Evolutionary conservation across 2,888 invertebrate species (phyloP), one percentile per base, ranked within the genome.

Genomic region (Podabrus alpinus): DNA sequence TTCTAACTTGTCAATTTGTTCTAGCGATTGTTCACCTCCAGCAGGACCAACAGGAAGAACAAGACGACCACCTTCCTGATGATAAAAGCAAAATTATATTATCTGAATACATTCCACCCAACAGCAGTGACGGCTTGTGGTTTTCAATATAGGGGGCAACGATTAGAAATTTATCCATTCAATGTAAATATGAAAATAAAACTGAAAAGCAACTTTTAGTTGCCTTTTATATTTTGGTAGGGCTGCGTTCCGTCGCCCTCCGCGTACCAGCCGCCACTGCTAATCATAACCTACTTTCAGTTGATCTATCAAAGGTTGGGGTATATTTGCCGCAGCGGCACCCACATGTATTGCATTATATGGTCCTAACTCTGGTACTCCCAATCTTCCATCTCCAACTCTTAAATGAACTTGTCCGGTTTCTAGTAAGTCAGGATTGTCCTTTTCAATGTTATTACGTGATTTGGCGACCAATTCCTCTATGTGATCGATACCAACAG

Each of bases 341-440:
- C 97, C 97, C 7, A 97, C 96, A 87, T 98, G 97, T 81, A 98
- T 98, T 15, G 96, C 97, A 89, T 96, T 93, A 84, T 93, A 98
- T 0, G 97, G 97, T 4, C 93, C 95, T 79, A 92, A 90, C 71
- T 90, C 88, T 2, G 91, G 88, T 84, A 92, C 93, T 3, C 98
- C 98, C 82, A 91, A 87, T 74, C 97, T 90, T 2, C 98, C 98
- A 89, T 98, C 97, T n/a, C 97, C 97, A 86, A 92, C 94, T 80
- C 95, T 84, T 77, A 97, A 89, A 85, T 92, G 89, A 25, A 97
- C 86, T 79, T 92, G 89, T 24, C 92, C 93, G 13, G 90, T 91
- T 25, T 89, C 86, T 1, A 98, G 86, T 75, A 97, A 89, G 25
- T 90, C 89, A 1, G 92, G 90, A 82, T 95, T 92, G 83, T 94